A percentile compares a stretch with the other conserved stretches of the same genome.
Evolutionary conservation across 2,888 invertebrate genomes (phyloP).

Genomic region (Dryobotodes eremita): DNA sequence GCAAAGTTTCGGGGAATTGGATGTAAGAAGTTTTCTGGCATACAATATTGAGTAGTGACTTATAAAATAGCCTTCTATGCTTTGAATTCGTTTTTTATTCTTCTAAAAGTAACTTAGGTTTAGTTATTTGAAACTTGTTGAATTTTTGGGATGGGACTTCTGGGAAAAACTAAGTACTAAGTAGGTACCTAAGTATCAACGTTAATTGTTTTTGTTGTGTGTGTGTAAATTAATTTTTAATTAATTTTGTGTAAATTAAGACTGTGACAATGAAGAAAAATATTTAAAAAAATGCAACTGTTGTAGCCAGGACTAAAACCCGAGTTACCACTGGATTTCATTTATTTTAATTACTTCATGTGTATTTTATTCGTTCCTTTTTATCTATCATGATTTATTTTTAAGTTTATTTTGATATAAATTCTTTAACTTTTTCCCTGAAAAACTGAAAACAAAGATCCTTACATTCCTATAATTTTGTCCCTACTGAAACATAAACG

Average conservation of each 20-base stretch:
- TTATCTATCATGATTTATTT: background rate
- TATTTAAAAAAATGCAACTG: background rate
- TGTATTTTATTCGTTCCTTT: background rate
- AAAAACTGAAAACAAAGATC: background rate
- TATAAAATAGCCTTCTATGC: background rate
- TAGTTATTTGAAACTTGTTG: background rate
- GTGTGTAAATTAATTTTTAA: background rate
- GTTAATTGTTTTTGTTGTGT: background rate
- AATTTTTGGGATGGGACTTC: background rate
- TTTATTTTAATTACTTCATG: background rate
- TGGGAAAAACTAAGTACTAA: background rate
- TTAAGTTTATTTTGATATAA: background rate
- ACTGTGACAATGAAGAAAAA: background rate
- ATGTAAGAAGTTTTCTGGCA: slow-evolving; percentile 35
- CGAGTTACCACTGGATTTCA: background rate
- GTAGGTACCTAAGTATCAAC: background rate
- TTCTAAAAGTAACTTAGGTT: background rate
- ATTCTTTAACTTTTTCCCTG: background rate
- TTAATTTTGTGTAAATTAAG: background rate
- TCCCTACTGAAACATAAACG: slow-evolving; percentile 15
- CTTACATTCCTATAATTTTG: background rate
- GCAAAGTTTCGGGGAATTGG: slow-evolving; percentile 30
- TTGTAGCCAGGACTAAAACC: background rate
- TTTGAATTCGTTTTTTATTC: background rate
- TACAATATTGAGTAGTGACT: slow-evolving; percentile 21